These are phyloP conservation scores for Agonum fuliginosum DNA, from an alignment of 2,888 invertebrate species.

Conservation along the genomic window DNA sequence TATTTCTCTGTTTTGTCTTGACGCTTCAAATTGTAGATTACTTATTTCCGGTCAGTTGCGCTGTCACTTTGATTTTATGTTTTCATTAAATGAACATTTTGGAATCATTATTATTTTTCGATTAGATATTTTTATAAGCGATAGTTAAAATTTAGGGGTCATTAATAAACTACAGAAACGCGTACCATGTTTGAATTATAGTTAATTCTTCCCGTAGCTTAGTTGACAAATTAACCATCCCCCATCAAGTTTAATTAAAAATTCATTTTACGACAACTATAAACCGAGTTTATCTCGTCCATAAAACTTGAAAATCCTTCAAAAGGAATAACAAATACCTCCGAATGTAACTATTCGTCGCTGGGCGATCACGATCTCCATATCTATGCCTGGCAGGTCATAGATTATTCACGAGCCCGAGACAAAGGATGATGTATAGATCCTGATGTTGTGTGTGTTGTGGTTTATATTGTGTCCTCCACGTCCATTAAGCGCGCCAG, in stretches of 20 bases:
- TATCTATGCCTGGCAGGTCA: background rate
- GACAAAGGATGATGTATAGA: background rate
- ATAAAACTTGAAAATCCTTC: background rate
- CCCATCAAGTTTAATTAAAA: background rate
- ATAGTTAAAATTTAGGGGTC: no score
- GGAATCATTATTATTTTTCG: no score
- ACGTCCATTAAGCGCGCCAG: background rate
- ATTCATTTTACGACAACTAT: background rate
- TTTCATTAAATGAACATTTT: no score
- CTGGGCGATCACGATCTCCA: background rate
- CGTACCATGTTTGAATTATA: no score
- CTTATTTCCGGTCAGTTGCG: no score
- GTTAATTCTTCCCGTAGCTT: no score
- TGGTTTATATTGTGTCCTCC: background rate
- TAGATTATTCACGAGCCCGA: background rate
- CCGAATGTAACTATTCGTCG: slow-evolving; percentile 5
- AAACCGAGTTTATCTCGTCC: background rate
- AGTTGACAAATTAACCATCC: no score
- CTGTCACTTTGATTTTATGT: no score
- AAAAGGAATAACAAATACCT: background rate
- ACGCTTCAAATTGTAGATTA: no score
- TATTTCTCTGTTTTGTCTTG: no score
- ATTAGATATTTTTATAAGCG: no score
- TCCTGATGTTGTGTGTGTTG: background rate
- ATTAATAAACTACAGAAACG: no score